Evolutionary conservation across 2,113 vertebrate genomes (phyloP), one percentile per base, ranked within the genome.

Genomic region (Leucopsar rothschildi): DNA sequence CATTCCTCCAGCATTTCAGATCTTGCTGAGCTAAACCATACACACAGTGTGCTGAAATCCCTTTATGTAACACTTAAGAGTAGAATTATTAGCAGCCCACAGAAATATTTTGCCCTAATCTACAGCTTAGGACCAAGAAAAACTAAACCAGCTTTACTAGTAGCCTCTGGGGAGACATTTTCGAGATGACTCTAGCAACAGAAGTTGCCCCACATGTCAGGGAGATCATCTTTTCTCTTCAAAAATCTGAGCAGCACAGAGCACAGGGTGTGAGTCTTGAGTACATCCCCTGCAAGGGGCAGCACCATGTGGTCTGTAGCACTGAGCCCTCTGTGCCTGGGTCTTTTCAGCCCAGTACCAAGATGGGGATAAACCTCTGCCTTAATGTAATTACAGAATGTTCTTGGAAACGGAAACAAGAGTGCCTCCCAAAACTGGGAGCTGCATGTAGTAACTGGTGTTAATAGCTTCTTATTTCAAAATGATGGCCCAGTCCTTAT

Each of bases 51-150:
- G 19, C 44, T 90, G 65, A 81, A 93, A 82, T 82, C 82, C 40
- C 47, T 79, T 86, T 82, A 64, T 35, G 0, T 82, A 87, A 71
- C 44, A n/a, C 37, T 64, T 63, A 37, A n/a, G n/a, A 72, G 45
- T 37, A 37, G n/a, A 82, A 66, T 73, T 59, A 52, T 55, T 75
- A 90, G 45, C 61, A 75, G 56, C 44, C 49, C 61, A 82, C 60
- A 60, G 47, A 78, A 91, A 59, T 80, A 40, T 79, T 92, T 79
- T 80, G 24, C 70, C 53, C 49, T 87, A 20, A 92, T 75, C 61
- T 82, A 40, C 7, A 64, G 53, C 55, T 84, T 44, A 89, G 78
- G 52, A 90, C 60, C 27, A 90, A 75, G 73, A 60, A 84, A 83
- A 95, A 49, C 31, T n/a, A 86, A 80, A 69, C 6, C 31, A 81